A percentile compares a stretch with the other conserved stretches of the same genome.
Evolutionary conservation across 2,888 invertebrate genomes (phyloP).

Genomic region (Nasonovia ribisnigri): DNA sequence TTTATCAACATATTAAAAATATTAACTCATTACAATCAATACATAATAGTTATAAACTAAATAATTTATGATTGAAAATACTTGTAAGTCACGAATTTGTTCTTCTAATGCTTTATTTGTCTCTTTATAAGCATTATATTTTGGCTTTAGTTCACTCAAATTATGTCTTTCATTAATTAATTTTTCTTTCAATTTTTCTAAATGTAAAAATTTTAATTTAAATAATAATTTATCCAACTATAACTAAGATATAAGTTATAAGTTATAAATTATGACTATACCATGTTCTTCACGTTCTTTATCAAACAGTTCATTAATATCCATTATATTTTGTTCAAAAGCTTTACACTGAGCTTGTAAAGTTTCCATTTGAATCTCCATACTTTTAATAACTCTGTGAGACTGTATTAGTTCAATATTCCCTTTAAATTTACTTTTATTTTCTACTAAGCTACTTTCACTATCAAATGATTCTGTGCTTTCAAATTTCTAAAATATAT

Average conservation of each 20-base stretch:
- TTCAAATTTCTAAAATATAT: conserved; percentile 60
- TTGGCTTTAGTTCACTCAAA: conserved; percentile 49
- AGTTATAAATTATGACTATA: background rate
- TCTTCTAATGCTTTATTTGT: conserved; percentile 60
- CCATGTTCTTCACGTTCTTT: conserved; percentile 49
- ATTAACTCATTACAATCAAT: background rate
- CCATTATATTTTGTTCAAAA: conserved; percentile 50
- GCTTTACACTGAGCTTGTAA: conserved; percentile 54
- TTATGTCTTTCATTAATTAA: conserved; percentile 39
- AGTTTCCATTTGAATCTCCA: conserved; percentile 58
- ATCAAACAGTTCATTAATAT: conserved; percentile 40
- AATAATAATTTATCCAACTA: background rate
- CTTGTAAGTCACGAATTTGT: conserved; percentile 63
- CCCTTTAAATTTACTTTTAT: conserved; percentile 62
- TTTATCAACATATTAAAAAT: background rate
- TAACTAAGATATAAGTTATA: background rate
- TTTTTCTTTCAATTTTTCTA: conserved; percentile 42
- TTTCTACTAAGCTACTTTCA: conserved; percentile 45
- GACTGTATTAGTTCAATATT: conserved; percentile 62
- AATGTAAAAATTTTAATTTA: background rate
- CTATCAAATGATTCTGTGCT: conserved; percentile 63
- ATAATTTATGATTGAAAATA: conserved; percentile 24
- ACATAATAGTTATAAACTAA: background rate
- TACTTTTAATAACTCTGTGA: conserved; percentile 55
- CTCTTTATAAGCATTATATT: conserved; percentile 52